Percentiles rank a stretch among this genome's conserved stretches.
Evolutionary conservation across 2,113 vertebrate species (phyloP).

Genomic region (Tapirus terrestris): DNA sequence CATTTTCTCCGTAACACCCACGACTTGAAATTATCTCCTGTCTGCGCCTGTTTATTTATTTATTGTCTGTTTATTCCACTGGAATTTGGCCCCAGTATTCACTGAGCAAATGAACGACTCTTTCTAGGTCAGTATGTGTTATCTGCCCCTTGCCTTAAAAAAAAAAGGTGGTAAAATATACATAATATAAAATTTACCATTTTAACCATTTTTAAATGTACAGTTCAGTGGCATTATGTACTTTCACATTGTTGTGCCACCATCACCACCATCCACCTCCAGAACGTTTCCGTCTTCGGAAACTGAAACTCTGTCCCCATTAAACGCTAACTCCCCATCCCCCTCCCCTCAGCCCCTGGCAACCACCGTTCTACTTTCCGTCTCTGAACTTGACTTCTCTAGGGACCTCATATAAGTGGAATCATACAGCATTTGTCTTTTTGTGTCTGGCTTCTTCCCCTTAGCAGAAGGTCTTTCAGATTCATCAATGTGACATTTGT

Average conservation of each 20-base stretch:
- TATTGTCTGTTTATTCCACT: background rate
- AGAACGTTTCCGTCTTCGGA: background rate
- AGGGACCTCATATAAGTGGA: background rate
- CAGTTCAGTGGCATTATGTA: background rate
- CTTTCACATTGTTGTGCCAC: accelerated
- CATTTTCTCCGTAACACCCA: background rate
- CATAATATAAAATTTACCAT: background rate
- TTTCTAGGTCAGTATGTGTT: background rate
- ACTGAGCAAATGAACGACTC: background rate
- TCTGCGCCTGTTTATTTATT: background rate
- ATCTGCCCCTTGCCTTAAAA: background rate
- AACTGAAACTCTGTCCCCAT: accelerated
- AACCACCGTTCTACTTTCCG: background rate
- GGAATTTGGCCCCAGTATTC: background rate
- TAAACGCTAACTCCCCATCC: too few species aligned
- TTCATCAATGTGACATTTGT: accelerated
- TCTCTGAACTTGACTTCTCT: background rate
- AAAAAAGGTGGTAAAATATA: background rate
- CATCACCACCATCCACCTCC: background rate
- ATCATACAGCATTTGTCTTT: accelerated
- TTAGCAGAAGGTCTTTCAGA: background rate
- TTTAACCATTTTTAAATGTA: background rate
- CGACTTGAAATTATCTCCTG: too few species aligned
- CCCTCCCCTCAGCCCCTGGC: background rate
- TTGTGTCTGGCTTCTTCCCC: background rate